Conservation (phyloP, 2,888 invertebrate species). For the Acanthoscelides obtectus region DNA sequence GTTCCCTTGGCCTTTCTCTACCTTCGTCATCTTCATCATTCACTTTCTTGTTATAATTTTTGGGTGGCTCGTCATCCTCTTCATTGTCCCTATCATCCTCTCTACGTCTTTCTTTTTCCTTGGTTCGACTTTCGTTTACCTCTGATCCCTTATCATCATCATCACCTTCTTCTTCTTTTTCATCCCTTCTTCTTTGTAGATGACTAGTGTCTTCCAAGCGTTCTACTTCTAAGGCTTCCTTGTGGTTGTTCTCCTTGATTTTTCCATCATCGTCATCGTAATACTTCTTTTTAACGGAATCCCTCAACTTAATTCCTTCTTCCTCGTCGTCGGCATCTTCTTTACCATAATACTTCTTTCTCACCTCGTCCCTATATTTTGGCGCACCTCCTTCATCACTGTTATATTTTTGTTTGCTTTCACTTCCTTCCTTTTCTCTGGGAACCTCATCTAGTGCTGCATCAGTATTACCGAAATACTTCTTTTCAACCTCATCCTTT, state of each 20-base stretch:
- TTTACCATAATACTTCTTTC: background rate
- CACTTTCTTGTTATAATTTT: conserved; percentile 6
- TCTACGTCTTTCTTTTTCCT: conserved; percentile 8
- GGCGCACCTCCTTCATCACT: background rate
- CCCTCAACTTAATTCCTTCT: background rate
- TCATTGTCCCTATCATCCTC: conserved; percentile 12
- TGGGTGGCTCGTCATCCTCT: conserved; percentile 3
- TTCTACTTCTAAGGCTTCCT: conserved; percentile 19
- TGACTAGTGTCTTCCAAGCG: conserved; percentile 6
- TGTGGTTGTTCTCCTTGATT: conserved; percentile 12
- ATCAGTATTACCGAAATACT: background rate
- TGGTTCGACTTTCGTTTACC: conserved; percentile 4
- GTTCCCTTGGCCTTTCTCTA: conserved; percentile 3
- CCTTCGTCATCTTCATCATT: conserved; percentile 2
- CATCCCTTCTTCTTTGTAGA: background rate
- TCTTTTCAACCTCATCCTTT: background rate
- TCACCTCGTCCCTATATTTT: background rate
- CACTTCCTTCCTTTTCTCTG: background rate
- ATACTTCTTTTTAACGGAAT: background rate
- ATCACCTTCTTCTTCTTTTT: conserved; percentile 9
- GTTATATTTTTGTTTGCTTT: background rate
- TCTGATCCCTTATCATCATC: conserved; percentile 4
- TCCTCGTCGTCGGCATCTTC: conserved; percentile 1
- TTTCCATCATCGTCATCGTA: background rate
- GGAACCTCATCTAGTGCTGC: background rate